These are phyloP conservation scores for Megalonaias nervosa DNA, from an alignment of 1,140 invertebrate genomes.

Conservation along the genomic window DNA sequence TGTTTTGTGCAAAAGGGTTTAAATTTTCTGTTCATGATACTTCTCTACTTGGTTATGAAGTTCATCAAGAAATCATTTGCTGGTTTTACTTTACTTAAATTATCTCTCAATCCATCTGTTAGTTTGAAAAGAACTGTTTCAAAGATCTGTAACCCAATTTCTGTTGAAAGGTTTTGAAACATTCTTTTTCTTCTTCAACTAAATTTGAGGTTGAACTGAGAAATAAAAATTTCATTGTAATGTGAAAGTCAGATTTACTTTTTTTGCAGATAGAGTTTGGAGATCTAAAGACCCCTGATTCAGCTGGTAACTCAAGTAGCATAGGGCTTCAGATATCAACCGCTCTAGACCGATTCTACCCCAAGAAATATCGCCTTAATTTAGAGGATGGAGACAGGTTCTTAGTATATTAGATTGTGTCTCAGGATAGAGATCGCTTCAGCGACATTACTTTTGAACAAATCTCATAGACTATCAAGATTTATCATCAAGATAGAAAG, in stretches of 20 bases:
- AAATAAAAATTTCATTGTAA: neutral
- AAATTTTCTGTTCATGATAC: no score
- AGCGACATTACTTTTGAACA: neutral
- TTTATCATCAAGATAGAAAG: neutral
- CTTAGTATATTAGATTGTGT: neutral
- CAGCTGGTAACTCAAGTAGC: slow-evolving; percentile 17
- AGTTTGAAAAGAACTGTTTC: no score
- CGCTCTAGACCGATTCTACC: slow-evolving; percentile 91
- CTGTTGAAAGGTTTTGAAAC: neutral
- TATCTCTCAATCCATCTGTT: no score
- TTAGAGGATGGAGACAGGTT: slow-evolving; percentile 41
- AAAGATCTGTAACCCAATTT: no score
- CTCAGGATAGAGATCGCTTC: neutral
- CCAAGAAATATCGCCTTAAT: slow-evolving; percentile 73
- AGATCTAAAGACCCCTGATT: slow-evolving; percentile 58
- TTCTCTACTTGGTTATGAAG: no score
- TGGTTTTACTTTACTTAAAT: no score
- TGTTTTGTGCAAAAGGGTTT: neutral
- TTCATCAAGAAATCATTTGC: no score
- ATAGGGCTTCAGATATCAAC: slow-evolving; percentile 77
- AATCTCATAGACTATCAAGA: neutral
- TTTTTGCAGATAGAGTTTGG: slow-evolving; percentile 79
- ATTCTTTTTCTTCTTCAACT: neutral
- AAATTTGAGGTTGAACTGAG: neutral
- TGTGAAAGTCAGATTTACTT: neutral